Evolutionary conservation across 1,140 invertebrate species (phyloP), one percentile per base, ranked within the genome.

Genomic region (Caenorhabditis latens): DNA sequence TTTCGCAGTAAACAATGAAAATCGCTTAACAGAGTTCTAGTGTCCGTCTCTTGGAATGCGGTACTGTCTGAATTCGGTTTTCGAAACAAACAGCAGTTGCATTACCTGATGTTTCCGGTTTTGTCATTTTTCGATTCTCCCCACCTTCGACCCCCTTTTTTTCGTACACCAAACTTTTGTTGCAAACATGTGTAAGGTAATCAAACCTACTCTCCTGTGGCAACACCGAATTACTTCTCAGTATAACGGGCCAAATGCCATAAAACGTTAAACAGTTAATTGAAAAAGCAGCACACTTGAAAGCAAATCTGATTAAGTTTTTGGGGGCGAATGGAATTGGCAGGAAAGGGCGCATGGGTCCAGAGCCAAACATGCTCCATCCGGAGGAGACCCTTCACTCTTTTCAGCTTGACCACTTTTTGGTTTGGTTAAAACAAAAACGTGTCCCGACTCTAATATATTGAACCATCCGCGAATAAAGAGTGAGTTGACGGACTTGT

Each of bases 261-360:
- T 79, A 79, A 79, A 79, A 79, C 46, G 71, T 53, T 79, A 50
- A 79, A 79, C 71, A 79, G 46, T 79, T 79, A 79, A 79, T 79
- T 79, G 19, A 50, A 79, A 79, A 79, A 48, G 71, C 71, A 53
- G 40, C 9, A 48, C 9, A 11, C 11, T 79, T 46, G 9, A 63
- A 79, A 75, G 67, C 71, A 79, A 50, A 21, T n/a, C 71, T 79
- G 71, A 79, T 79, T 79, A 79, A 50, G 46, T 79, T 79, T 79
- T 32, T 53, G 43, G 61, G 21, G 61, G 58, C 6, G 7, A 63
- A 24, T 40, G 21, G 32, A 40, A 21, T 32, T 32, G 32, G 32
- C 32, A 32, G 32, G 2, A 63, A 32, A 63, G 9, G 61, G 21
- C 61, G 24, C 61, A 63, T 63, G 61, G 61, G 61, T 32, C 24